Conservation (phyloP, 2,797 vertebrate genomes). For the Arctocebus calabarensis region DNA sequence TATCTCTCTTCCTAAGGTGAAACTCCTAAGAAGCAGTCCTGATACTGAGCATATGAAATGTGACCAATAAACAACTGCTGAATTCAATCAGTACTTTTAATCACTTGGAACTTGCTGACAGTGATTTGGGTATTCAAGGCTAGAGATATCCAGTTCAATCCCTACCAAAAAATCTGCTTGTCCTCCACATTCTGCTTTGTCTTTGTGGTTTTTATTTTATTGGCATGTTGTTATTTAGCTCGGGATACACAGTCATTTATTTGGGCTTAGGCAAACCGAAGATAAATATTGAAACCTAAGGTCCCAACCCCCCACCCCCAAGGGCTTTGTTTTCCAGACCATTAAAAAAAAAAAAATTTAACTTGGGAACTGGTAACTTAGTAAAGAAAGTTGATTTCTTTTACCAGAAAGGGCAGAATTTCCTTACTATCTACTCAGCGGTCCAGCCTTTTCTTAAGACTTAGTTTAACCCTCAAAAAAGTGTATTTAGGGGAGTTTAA, state of each 20-base stretch:
- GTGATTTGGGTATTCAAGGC: background rate
- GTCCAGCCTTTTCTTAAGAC: background rate
- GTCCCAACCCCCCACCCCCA: background rate
- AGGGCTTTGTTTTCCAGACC: background rate
- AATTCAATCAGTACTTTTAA: background rate
- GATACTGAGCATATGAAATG: background rate
- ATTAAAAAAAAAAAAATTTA: background rate
- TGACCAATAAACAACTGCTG: background rate
- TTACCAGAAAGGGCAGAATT: background rate
- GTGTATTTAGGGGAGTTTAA: background rate
- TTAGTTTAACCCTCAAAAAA: constrained; percentile 1
- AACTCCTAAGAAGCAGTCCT: background rate
- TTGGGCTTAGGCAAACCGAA: constrained; percentile 51
- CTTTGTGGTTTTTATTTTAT: constrained; percentile 61
- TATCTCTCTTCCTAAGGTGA: background rate
- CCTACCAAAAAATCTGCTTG: constrained; percentile 34
- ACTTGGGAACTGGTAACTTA: constrained; percentile 15
- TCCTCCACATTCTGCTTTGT: constrained; percentile 41
- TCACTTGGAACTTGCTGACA: background rate
- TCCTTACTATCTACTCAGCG: background rate
- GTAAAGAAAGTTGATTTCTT: background rate
- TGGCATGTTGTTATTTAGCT: constrained; percentile 42
- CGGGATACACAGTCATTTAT: constrained; percentile 26
- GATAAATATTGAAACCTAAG: constrained; percentile 20
- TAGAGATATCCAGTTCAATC: background rate